Evolutionary conservation across 1,140 invertebrate genomes (phyloP).

Genomic region (Radopholus similis): DNA sequence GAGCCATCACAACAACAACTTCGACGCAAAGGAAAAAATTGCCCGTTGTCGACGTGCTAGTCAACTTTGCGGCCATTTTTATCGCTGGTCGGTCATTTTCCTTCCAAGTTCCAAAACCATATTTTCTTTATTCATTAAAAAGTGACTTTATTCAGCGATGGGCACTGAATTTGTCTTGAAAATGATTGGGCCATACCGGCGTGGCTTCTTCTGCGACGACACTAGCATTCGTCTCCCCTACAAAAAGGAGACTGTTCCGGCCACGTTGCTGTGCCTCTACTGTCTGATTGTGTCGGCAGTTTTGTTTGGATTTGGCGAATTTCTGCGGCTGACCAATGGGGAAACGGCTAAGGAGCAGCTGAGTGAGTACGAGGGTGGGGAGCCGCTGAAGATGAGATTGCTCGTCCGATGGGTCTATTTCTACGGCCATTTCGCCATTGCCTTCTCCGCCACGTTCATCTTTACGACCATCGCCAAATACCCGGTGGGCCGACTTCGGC

Average conservation of each 20-base stretch:
- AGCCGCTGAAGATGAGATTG: background rate
- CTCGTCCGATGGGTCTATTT: constrained; percentile 11
- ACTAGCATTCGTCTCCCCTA: constrained; percentile 38
- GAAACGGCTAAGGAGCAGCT: background rate
- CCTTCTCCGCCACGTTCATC: constrained; percentile 14
- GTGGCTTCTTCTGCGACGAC: constrained; percentile 51
- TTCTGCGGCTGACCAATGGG: background rate
- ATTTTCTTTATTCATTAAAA: background rate
- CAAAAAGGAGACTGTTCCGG: constrained; percentile 25
- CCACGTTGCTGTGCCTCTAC: constrained; percentile 14
- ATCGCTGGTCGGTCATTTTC: constrained; percentile 4
- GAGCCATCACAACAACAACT: no score
- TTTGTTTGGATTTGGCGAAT: background rate
- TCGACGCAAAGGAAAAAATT: background rate
- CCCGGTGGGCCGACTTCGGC: constrained; percentile 78
- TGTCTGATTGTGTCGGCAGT: background rate
- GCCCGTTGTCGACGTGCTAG: background rate
- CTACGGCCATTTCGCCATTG: background rate
- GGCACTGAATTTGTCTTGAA: constrained; percentile 20
- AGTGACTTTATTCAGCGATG: background rate
- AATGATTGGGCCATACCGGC: constrained; percentile 23
- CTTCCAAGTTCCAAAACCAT: background rate
- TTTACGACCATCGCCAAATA: constrained; percentile 74
- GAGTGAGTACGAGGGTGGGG: background rate
- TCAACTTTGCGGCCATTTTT: constrained; percentile 2